Evolutionary conservation across 1,140 invertebrate species (phyloP), one percentile per base, ranked within the genome.

Genomic region (Meloidogyne floridensis): DNA sequence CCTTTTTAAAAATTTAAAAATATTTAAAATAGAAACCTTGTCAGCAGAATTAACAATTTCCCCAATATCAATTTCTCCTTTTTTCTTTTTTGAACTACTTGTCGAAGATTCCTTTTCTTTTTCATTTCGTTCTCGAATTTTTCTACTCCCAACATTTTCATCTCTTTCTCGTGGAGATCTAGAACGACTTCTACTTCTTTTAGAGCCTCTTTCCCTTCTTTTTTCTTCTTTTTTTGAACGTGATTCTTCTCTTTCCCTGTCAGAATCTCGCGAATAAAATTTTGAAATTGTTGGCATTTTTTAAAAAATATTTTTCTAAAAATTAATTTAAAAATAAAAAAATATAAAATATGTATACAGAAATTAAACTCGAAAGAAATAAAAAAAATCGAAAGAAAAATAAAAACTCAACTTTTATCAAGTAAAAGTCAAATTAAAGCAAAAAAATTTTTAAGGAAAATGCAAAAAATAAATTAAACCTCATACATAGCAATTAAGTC

Each of bases 11-110:
- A 15, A 13, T 15, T 4, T 4, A 4, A 59, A 59, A 56, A 56
- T 9, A 77, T n/a, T 20, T 80, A 1, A 11, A 56, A 42, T 0
- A 70, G 32, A 75, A 81, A 73, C 59, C 77, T 79, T 79, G 20
- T 79, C 77, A 20, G 77, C 51, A 71, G 43, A 13, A n/a, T 54
- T 81, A 42, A 80, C 70, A 69, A 82, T 82, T 77, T 83, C 80
- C 51, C 72, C 77, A 42, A 79, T 79, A 47, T 79, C 77, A 13
- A 79, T 69, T 53, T 74, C 72, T 74, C 20, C 77, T 79, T 79
- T 79, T 6, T 65, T 20, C 10, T 79, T 79, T 43, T 65, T 69
- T 11, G 20, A 71, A 42, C 65, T 10, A 32, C 32, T 32, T 2
- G 32, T 32, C 32, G 32, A 32, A 42, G 47, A 7, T 59, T 43